A percentile compares a stretch with the other conserved stretches of the same genome.
These are phyloP conservation scores for Nowickia ferox DNA, from an alignment of 2,888 invertebrate genomes.

Conservation along the genomic window DNA sequence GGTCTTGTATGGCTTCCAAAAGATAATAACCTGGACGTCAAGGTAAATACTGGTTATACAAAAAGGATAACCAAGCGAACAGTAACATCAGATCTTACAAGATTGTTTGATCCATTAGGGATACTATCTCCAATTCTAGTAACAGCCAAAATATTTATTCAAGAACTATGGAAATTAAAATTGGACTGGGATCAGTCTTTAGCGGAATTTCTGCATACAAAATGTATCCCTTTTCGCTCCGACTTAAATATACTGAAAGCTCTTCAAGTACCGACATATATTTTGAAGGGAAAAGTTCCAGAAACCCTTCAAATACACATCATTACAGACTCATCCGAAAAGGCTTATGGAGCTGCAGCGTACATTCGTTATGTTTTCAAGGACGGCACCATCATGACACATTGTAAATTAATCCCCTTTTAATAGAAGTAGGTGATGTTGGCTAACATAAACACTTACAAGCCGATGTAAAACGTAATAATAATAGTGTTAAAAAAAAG, in stretches of 20 bases:
- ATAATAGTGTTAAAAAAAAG: too few relatives aligned
- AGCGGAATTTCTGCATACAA: background rate
- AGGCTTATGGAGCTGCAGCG: conserved; percentile 14
- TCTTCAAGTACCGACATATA: background rate
- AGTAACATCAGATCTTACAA: conserved; percentile 2
- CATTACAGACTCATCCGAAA: conserved; percentile 18
- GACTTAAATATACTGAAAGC: too few relatives aligned
- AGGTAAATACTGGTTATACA: conserved; percentile 1
- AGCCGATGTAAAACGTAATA: too few relatives aligned
- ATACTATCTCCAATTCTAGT: conserved; percentile 6
- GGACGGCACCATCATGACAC: too few relatives aligned
- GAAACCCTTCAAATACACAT: conserved; percentile 23
- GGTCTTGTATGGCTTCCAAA: background rate
- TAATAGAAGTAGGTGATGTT: too few relatives aligned
- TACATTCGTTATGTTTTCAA: conserved; percentile 12
- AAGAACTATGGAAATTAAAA: too few relatives aligned
- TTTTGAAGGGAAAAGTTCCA: too few relatives aligned
- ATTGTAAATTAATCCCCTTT: too few relatives aligned
- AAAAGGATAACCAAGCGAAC: conserved; percentile 12
- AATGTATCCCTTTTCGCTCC: too few relatives aligned
- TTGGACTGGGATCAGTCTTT: background rate
- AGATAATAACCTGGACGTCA: too few relatives aligned
- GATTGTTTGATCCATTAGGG: conserved; percentile 7
- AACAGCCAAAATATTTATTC: too few relatives aligned
- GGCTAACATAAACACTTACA: too few relatives aligned